A percentile compares a stretch with the other conserved stretches of the same genome.
Conservation (phyloP, 2,113 vertebrate genomes). For the Varanus salvator region DNA sequence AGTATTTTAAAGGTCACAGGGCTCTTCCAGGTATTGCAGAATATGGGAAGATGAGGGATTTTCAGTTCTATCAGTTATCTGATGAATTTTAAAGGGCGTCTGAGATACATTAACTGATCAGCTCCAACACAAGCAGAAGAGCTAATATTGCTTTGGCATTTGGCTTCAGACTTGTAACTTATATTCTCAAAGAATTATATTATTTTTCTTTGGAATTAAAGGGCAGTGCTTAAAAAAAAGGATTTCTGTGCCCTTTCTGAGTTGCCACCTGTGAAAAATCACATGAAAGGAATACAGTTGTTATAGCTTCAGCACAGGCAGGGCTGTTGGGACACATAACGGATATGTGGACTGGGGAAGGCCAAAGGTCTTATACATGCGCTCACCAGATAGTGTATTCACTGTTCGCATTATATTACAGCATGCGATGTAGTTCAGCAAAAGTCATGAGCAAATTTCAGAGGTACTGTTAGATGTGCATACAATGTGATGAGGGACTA, state of each 20-base stretch:
- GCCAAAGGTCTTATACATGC: no score
- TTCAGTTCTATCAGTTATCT: conserved; percentile 36
- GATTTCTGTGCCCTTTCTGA: background rate
- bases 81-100: conserved; percentile 50
- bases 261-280: background rate
- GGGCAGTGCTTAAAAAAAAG: background rate
- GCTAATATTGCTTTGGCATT: conserved; percentile 45
- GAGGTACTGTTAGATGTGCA: background rate
- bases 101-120: conserved; percentile 43
- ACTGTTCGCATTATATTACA: background rate
- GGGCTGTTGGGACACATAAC: background rate
- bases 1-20: conserved; percentile 60
- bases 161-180: conserved; percentile 32
- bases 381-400: background rate
- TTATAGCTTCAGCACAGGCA: background rate
- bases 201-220: conserved; percentile 36
- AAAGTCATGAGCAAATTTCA: background rate
- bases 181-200: conserved; percentile 32
- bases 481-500: background rate
- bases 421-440: background rate
- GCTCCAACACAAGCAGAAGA: conserved; percentile 43
- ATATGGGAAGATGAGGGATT: conserved; percentile 50
- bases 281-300: conserved; percentile 16
- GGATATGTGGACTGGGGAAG: no score
- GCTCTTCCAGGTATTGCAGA: conserved; percentile 47